phyloP scores from a whole-genome alignment of 2,797 vertebrate genomes.

The Premnoplex brunnescens region DNA sequence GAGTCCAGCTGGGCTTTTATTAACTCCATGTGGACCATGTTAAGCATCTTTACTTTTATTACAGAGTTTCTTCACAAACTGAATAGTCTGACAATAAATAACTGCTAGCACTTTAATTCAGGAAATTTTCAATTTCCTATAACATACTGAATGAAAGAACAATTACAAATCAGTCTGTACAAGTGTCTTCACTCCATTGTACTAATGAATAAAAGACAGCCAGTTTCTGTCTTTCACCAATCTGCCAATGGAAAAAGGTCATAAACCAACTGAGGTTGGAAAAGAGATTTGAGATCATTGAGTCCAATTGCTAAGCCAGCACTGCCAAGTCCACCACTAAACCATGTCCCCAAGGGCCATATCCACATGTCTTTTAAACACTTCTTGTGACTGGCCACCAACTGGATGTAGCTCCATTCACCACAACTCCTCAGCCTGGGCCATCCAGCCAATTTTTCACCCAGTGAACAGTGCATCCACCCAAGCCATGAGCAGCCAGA shows the following conservation, averaged over 20 bases:
- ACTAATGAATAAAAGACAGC: background rate
- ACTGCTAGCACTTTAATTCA: background rate
- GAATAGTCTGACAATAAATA: background rate
- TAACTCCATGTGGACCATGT: background rate
- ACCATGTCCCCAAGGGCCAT: background rate
- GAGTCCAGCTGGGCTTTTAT: background rate
- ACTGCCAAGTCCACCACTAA: background rate
- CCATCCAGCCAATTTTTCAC: background rate
- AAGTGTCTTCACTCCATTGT: background rate
- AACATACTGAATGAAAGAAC: background rate
- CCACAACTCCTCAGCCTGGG: accelerated
- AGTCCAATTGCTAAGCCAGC: background rate
- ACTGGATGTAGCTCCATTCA: background rate
- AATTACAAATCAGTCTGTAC: background rate
- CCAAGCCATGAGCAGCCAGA: background rate
- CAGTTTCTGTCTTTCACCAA: background rate
- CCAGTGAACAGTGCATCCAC: accelerated
- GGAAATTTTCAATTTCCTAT: background rate
- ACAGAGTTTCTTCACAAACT: background rate
- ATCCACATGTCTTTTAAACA: background rate
- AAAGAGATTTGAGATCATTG: background rate
- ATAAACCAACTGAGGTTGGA: background rate
- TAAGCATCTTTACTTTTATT: background rate
- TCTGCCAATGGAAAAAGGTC: background rate
- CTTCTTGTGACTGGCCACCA: accelerated